These are phyloP conservation scores for Euleptes europaea DNA, from an alignment of 2,113 vertebrate species.

Conservation along the genomic window DNA sequence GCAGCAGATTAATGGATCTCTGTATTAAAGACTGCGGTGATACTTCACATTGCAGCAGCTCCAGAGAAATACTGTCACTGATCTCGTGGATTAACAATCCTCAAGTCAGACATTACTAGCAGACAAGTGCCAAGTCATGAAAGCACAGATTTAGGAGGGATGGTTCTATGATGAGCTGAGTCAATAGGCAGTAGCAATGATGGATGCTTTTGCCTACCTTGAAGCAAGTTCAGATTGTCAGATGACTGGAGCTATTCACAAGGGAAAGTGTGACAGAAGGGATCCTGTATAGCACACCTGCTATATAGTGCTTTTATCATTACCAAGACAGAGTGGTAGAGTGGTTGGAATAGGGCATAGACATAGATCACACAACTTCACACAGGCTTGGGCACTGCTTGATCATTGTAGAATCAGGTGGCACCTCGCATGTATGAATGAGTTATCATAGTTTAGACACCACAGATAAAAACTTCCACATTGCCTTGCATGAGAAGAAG, in stretches of 20 bases:
- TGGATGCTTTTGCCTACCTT: not conserved
- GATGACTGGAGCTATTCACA: not conserved
- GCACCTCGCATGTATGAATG: not conserved
- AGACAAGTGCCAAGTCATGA: not conserved
- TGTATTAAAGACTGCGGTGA: not conserved
- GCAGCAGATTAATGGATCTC: not conserved
- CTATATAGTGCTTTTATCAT: not conserved
- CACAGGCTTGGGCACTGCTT: not conserved
- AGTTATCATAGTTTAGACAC: not conserved
- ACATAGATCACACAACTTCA: not conserved
- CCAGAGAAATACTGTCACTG: conserved; percentile 14
- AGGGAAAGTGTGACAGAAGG: not conserved
- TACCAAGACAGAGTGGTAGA: too few relatives aligned
- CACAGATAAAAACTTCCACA: not conserved
- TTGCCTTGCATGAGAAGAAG: too few relatives aligned
- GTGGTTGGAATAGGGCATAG: not conserved
- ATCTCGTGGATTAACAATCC: conserved; percentile 17
- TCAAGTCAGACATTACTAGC: not conserved
- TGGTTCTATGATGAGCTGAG: not conserved
- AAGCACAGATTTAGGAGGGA: conserved; percentile 2
- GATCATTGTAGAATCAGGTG: not conserved
- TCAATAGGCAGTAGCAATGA: conserved; percentile 1
- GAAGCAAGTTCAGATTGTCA: not conserved
- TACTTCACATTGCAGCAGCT: fast-evolving
- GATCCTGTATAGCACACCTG: not conserved